These are phyloP conservation scores for Chymomyza amoena DNA, from an alignment of 2,888 invertebrate species.

Conservation along the genomic window DNA sequence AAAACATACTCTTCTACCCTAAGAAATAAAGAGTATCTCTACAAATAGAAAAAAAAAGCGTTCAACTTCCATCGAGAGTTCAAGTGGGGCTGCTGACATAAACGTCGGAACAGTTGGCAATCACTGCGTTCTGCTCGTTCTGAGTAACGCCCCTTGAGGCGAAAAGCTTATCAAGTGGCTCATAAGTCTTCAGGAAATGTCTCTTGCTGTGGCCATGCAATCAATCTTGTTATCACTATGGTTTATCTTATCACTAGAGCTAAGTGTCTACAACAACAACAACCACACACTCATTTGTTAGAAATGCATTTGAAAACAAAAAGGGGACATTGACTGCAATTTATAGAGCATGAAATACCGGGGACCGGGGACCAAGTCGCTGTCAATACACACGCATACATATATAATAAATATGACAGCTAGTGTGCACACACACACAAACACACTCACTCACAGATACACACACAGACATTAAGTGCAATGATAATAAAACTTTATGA, in stretches of 20 bases:
- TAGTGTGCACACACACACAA: neutral
- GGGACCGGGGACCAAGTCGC: slow-evolving; percentile 10
- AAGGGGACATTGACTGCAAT: slow-evolving; percentile 67
- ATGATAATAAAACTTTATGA: slow-evolving; percentile 70
- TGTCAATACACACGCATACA: slow-evolving; percentile 49
- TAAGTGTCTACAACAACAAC: neutral
- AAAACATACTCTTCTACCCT: too few species aligned
- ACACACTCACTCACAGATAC: neutral
- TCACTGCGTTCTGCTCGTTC: slow-evolving; percentile 48
- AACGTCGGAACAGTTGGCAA: slow-evolving; percentile 17
- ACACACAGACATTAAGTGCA: slow-evolving; percentile 52
- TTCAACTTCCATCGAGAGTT: slow-evolving; percentile 13
- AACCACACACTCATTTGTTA: slow-evolving; percentile 63
- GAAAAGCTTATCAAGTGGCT: slow-evolving; percentile 6
- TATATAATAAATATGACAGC: slow-evolving; percentile 60
- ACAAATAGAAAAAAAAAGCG: neutral
- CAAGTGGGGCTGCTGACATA: slow-evolving; percentile 28
- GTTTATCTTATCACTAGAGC: slow-evolving; percentile 53
- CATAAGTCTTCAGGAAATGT: slow-evolving; percentile 39
- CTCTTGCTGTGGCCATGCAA: slow-evolving; percentile 3
- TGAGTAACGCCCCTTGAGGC: slow-evolving; percentile 39
- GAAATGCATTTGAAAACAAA: slow-evolving; percentile 57
- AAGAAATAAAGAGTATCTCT: too few species aligned
- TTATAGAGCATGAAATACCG: slow-evolving; percentile 44
- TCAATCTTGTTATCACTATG: slow-evolving; percentile 40